Evolutionary conservation across 1,140 invertebrate species (phyloP).

Genomic region (Chrysopa pallens): DNA sequence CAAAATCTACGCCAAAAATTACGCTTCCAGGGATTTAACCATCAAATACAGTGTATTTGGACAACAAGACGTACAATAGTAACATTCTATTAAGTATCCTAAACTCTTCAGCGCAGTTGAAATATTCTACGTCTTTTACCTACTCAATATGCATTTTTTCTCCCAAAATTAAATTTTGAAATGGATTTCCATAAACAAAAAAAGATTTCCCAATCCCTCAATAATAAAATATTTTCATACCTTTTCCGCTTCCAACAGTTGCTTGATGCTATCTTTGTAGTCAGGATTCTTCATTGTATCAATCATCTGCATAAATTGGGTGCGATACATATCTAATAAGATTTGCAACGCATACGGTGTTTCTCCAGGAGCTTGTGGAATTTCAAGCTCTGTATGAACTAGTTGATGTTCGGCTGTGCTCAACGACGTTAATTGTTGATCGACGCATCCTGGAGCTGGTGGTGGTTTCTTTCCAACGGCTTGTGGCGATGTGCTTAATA

Average conservation of each 20-base stretch:
- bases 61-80: too few relatives aligned
- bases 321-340: constrained; percentile 62
- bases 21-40: too few relatives aligned
- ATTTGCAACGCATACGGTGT: constrained; percentile 75
- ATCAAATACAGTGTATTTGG: too few relatives aligned
- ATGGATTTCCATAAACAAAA: too few relatives aligned
- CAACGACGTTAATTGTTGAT: constrained; percentile 67
- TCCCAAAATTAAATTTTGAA: too few relatives aligned
- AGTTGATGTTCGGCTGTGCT: constrained; percentile 36
- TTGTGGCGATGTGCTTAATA: constrained; percentile 63
- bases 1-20: too few relatives aligned
- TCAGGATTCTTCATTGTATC: constrained; percentile 60
- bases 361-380: constrained; percentile 51
- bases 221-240: constrained; percentile 14
- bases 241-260: constrained; percentile 68
- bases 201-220: too few relatives aligned
- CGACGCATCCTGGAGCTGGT: constrained; percentile 74
- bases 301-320: constrained; percentile 67
- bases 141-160: too few relatives aligned
- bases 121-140: too few relatives aligned
- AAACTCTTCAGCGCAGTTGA: too few relatives aligned
- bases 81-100: too few relatives aligned
- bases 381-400: constrained; percentile 63
- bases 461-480: constrained; percentile 47
- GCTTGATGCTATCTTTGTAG: constrained; percentile 50